Evolutionary conservation across 2,797 vertebrate species (phyloP).

Genomic region (Botia almorhae): DNA sequence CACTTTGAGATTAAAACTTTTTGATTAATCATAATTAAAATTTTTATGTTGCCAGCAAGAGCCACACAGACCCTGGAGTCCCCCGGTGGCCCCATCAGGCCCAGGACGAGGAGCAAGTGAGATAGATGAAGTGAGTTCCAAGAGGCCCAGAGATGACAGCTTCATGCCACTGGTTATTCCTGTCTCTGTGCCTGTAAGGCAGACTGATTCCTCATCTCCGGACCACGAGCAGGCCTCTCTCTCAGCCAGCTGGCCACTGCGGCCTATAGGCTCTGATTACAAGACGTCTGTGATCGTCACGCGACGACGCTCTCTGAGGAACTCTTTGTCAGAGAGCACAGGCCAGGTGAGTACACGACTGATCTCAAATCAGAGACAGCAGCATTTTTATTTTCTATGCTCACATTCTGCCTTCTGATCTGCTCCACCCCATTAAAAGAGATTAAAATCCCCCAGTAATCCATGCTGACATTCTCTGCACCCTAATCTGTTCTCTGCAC

Average conservation of each 20-base stretch:
- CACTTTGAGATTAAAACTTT: constrained; percentile 1
- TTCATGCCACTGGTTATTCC: constrained; percentile 93
- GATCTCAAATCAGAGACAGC: background rate
- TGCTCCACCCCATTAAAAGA: constrained; percentile 5
- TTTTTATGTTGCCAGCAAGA: constrained; percentile 65
- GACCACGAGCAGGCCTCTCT: constrained; percentile 76
- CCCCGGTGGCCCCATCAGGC: constrained; percentile 55
- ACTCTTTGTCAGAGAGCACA: constrained; percentile 79
- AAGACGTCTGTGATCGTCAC: constrained; percentile 94
- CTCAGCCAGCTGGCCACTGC: constrained; percentile 72
- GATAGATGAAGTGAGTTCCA: constrained; percentile 73
- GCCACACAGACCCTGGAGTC: constrained; percentile 76
- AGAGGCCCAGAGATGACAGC: constrained; percentile 85
- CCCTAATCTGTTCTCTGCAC: constrained; percentile 12
- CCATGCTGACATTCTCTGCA: too few relatives aligned
- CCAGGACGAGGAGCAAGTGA: constrained; percentile 58
- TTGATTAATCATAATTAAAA: background rate
- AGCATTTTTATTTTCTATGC: background rate
- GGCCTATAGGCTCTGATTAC: constrained; percentile 75
- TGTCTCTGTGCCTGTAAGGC: constrained; percentile 92
- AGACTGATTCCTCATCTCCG: constrained; percentile 76
- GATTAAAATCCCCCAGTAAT: constrained; percentile 51
- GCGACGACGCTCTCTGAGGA: constrained; percentile 87
- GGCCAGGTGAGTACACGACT: constrained; percentile 80
- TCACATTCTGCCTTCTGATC: background rate